Base-by-base conservation (phyloP, 1,140 invertebrate species). In the Drosophila kikkawai region DNA sequence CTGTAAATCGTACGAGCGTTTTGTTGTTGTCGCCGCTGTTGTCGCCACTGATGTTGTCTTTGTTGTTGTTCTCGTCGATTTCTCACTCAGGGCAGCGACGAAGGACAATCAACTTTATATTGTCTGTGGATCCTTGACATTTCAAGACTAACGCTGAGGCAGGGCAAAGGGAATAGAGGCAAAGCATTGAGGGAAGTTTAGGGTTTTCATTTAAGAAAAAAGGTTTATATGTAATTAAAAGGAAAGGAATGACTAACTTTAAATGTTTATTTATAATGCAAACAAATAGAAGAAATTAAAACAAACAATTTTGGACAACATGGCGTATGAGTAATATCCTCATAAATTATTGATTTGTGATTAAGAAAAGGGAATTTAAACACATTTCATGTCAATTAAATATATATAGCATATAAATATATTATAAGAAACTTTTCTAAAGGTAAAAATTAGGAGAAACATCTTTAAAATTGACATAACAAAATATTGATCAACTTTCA, bases 31-130 rank as follows among this genome's bases (percentile, higher is more conserved):
- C 17, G 59, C 47, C 37, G 17, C 45, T n/a, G 45, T 11, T 17
- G 29, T 34, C n/a, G 29, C 48, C 29, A 3, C 5, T 7, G 50
- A 19, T 34, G n/a, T 37, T 22, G 42, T 34, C 26, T 29, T 29
- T 32, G 15, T 58, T 63, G 39, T 47, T 47, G 42, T 60, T 65
- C 37, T 51, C 64, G 60, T 67, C 36, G 26, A 39, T 41, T 64
- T 64, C 53, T 55, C 45, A 34, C 67, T 70, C 67, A 70, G 67
- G 67, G 67, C 67, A 70, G 67, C 47, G 36, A 29, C 67, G 67
- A 70, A 70, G 67, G 67, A 70, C 67, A 56, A 68, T 70, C 67
- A 37, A 68, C 64, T 70, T 70, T 68, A 66, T 53, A 63, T 68
- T 68, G 64, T 45, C 67, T 61, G 58, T 42, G 44, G 64, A 70